A percentile compares a stretch with the other conserved stretches of the same genome.
Conservation (phyloP, 2,888 invertebrate genomes). For the Caenorhabditis panamensis region DNA sequence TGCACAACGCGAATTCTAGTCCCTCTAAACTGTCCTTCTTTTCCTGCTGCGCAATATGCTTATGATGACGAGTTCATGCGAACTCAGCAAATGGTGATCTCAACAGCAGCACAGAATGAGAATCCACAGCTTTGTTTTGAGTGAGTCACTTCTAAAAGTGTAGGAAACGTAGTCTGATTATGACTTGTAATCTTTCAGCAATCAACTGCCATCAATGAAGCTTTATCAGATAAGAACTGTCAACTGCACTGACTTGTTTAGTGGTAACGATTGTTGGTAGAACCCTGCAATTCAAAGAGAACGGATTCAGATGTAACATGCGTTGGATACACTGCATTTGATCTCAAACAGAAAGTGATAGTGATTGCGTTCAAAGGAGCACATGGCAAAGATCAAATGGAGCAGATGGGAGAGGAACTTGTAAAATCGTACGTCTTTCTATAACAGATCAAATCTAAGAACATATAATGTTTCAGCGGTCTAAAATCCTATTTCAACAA, state of each 20-base stretch:
- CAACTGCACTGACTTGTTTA: slow-evolving; percentile 13
- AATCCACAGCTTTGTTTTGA: slow-evolving; percentile 36
- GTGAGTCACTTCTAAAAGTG: slow-evolving; percentile 22
- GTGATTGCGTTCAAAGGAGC: slow-evolving; percentile 46
- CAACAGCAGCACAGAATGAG: slow-evolving; percentile 37
- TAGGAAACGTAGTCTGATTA: background rate
- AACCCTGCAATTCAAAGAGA: background rate
- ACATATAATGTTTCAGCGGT: slow-evolving; percentile 17
- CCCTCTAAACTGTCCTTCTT: slow-evolving; percentile 26
- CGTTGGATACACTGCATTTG: slow-evolving; percentile 41
- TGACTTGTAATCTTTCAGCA: slow-evolving; percentile 24
- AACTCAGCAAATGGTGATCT: slow-evolving; percentile 12
- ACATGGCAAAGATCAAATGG: slow-evolving; percentile 31
- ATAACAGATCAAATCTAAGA: background rate
- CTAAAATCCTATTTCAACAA: slow-evolving; percentile 16
- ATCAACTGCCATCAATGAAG: slow-evolving; percentile 40
- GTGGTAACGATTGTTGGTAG: background rate
- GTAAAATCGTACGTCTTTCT: slow-evolving; percentile 9
- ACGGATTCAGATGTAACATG: slow-evolving; percentile 30
- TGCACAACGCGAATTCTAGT: background rate
- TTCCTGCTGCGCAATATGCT: slow-evolving; percentile 8
- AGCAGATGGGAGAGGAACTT: background rate
- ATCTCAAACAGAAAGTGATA: slow-evolving; percentile 17
- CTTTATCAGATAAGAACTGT: slow-evolving; percentile 18
- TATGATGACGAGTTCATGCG: slow-evolving; percentile 50